Evolutionary conservation across 2,797 vertebrate genomes (phyloP), one percentile per base, ranked within the genome.

Genomic region (Potorous gilbertii): DNA sequence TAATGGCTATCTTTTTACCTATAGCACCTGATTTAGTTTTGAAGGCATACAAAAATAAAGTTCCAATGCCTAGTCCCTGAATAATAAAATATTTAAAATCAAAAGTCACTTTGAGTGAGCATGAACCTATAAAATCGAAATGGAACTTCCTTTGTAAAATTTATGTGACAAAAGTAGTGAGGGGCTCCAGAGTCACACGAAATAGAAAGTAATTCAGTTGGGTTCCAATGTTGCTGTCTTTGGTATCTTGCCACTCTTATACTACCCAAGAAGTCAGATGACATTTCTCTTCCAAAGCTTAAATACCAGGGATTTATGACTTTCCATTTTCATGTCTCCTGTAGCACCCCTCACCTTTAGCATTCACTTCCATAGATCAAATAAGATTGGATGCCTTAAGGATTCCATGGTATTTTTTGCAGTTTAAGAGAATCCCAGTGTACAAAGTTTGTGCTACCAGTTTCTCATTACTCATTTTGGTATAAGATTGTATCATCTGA

Each of bases 181-280:
- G 6, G n/a, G 56, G 1, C 8, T 13, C 1, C 3, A 55, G 90
- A 62, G 4, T 1, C 91, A 87, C 21, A 46, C n/a, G 21, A 91
- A 87, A n/a, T 52, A 94, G 40, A 74, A 90, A 18, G 21, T 6
- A 57, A 4, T 46, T 27, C 21, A 46, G 1, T 87, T 11, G 1
- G 5, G 52, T 46, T 10, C 18, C 66, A 54, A 11, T 55, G 4
- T 50, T 55, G 8, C 31, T 92, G 81, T 54, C 3, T 90, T 8
- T n/a, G 28, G 92, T 96, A 91, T 90, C 6, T 54, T 91, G 92
- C 54, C 29, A 87, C 13, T 24, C 56, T 40, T 94, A 28, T 94
- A 28, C 81, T 27, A 90, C 52, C 0, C 27, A 92, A 91, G 91
- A 92, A 24, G 50, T 59, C 16, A 93, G 52, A 10, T 92, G 74